Conservation (phyloP, 2,113 vertebrate species). For the Aleadryas rufinucha region DNA sequence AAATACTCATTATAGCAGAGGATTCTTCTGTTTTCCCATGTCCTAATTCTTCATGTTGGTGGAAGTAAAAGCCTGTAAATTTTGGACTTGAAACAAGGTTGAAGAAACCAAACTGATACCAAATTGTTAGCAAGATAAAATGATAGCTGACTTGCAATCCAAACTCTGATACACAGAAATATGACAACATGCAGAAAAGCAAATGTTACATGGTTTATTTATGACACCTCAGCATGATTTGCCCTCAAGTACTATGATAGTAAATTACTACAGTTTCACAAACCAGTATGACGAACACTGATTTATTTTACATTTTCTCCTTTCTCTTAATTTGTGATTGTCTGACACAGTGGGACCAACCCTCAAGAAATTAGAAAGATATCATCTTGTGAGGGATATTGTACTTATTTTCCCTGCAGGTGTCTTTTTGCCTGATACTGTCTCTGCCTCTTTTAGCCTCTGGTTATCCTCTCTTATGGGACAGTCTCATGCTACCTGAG, state of each 20-base stretch:
- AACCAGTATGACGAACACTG: background rate
- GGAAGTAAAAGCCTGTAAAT: background rate
- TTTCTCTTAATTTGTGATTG: conserved; percentile 25
- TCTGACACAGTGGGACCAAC: background rate
- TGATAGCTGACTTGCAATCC: background rate
- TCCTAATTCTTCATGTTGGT: background rate
- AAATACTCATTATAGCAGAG: background rate
- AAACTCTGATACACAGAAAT: background rate
- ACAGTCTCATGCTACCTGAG: background rate
- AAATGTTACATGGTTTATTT: conserved; percentile 26
- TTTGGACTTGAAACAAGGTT: background rate
- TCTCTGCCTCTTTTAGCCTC: background rate
- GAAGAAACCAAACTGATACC: background rate
- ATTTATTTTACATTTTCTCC: conserved; percentile 36
- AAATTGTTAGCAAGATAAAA: background rate
- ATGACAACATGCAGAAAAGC: background rate
- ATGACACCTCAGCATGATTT: background rate
- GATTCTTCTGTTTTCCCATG: background rate
- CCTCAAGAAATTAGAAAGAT: conserved; percentile 21
- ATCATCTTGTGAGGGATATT: background rate
- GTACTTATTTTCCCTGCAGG: conserved; percentile 10
- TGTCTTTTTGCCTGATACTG: background rate
- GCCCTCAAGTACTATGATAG: background rate
- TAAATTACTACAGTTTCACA: conserved; percentile 43
- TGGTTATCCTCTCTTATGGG: background rate